These are phyloP conservation scores for Drosophila yooni DNA, from an alignment of 2,888 invertebrate species.

Conservation along the genomic window DNA sequence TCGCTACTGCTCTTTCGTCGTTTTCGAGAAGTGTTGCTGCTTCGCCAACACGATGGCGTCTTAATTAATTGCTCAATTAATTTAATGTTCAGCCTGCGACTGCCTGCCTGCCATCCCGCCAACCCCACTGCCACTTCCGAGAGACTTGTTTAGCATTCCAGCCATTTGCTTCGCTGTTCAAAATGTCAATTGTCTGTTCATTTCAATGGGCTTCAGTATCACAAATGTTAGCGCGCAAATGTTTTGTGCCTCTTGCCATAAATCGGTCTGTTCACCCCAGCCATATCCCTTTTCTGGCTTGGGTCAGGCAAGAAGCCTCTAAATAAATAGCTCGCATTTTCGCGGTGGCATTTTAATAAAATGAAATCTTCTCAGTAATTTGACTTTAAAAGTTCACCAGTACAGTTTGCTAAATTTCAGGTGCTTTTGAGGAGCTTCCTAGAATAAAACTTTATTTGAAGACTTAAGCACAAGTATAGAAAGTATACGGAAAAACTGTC, in stretches of 20 bases:
- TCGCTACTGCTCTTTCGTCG: conserved; percentile 42
- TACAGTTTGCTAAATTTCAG: conserved; percentile 7
- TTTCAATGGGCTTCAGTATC: conserved; percentile 56
- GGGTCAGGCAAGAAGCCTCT: conserved; percentile 37
- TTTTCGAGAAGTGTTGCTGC: conserved; percentile 46
- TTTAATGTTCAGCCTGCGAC: conserved; percentile 79
- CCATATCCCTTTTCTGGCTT: conserved; percentile 22
- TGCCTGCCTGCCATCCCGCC: conserved; percentile 20
- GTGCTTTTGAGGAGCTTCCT: not conserved
- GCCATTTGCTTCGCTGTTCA: conserved; percentile 44
- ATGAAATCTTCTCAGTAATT: conserved; percentile 26
- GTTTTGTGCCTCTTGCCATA: conserved; percentile 27
- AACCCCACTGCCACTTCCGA: conserved; percentile 4
- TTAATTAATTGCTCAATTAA: conserved; percentile 84
- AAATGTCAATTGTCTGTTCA: conserved; percentile 74
- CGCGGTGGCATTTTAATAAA: conserved; percentile 41
- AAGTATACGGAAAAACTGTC: not conserved
- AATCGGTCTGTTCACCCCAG: conserved; percentile 27
- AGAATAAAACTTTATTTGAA: not conserved
- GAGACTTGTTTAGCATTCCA: conserved; percentile 42
- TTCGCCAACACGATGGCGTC: conserved; percentile 74
- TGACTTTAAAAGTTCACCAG: conserved; percentile 11
- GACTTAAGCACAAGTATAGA: not conserved
- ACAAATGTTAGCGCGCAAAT: conserved; percentile 66
- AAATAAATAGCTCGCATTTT: conserved; percentile 59